phyloP scores from a whole-genome alignment of 2,113 vertebrate genomes.

The Elgaria multicarinata region DNA sequence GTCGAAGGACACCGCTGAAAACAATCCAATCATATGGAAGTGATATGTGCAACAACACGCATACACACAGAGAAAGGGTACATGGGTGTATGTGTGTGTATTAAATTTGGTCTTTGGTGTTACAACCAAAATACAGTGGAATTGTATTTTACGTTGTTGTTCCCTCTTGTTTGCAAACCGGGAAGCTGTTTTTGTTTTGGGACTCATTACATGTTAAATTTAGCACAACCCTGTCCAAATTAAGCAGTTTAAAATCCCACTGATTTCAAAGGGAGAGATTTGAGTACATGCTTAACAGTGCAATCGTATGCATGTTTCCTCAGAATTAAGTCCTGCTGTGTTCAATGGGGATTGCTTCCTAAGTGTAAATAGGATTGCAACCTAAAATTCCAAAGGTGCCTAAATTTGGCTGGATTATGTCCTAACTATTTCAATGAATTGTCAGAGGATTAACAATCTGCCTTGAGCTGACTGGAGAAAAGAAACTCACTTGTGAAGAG shows the following conservation, averaged over 20 bases:
- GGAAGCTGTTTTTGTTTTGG: neutral
- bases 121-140: neutral
- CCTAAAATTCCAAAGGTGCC: neutral
- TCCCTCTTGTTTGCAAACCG: neutral
- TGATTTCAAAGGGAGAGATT: neutral
- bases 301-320: neutral
- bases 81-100: neutral
- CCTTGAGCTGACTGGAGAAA: constrained; percentile 20
- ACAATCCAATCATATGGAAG: too few relatives aligned
- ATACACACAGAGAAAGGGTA: too few relatives aligned
- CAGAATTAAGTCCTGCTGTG: neutral
- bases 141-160: neutral
- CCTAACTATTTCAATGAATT: neutral
- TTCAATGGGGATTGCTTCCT: neutral
- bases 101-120: neutral
- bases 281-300: neutral
- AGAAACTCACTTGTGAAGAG: neutral
- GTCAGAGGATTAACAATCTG: constrained; percentile 46
- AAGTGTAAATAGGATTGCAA: neutral
- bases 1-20: too few relatives aligned
- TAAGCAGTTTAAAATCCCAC: neutral
- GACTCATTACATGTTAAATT: neutral
- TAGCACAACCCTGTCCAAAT: neutral
- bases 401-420: neutral
- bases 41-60: too few relatives aligned